Evolutionary conservation across 1,140 invertebrate species (phyloP), one percentile per base, ranked within the genome.

Genomic region (Dreissena rostriformis): DNA sequence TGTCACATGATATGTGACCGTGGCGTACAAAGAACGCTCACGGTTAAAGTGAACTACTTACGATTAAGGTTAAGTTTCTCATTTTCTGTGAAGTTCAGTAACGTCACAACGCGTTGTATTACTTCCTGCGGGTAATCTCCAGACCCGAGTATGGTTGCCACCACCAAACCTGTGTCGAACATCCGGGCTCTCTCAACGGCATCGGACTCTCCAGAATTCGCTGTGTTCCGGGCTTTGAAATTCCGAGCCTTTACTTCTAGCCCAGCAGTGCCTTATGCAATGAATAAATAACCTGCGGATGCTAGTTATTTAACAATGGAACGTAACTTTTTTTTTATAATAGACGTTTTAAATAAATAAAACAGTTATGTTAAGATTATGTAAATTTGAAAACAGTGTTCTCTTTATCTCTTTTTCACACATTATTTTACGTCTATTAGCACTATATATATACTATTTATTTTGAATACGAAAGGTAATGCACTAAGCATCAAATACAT

Each of bases 111-210:
- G 22, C 26, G 52, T 28, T 73, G 8, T 66, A 85, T 88, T 85
- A 92, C 88, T 7, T 92, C 84, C n/a, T 84, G 77, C 10, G 93
- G 93, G 71, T 93, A 94, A 79, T 91, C 88, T 49, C 92, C 92
- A 63, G 89, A 82, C 19, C 51, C 84, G 24, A 89, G 88, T 57
- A 93, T 89, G 22, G 92, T 90, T 75, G 91, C 82, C 11, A 86
- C 87, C 73, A 92, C 91, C 92, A 88, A 91, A 10, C 92, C 92
- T 24, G 87, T 51, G 0, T 86, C 72, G 74, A 92, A 92, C 65
- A 91, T 78, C 29, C 85, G 65, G 0, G 77, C 85, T 22, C 86
- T 28, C 24, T 89, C 86, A 7, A 85, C 52, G 15, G 91, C 88
- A 4, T 67, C 86, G 0, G 86, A 55, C 63, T 90, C 87, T 0